Evolutionary conservation across 1,140 invertebrate genomes (phyloP).

Genomic region (Periplaneta americana): DNA sequence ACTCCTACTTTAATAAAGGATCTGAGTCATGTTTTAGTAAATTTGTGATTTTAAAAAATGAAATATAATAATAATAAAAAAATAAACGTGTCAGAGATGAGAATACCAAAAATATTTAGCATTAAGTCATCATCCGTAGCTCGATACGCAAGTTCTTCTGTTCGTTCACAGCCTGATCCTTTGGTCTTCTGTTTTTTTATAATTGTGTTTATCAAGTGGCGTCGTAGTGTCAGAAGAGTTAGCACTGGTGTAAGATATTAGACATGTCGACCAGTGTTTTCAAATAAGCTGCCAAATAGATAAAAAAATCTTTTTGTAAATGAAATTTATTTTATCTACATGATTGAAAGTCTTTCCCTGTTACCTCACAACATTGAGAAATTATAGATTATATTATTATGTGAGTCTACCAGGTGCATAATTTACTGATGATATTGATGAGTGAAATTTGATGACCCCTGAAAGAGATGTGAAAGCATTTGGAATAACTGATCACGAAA

Average conservation of each 20-base stretch:
- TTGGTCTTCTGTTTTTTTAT: neutral
- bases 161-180: neutral
- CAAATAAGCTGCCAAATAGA: constrained; percentile 19
- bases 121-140: neutral
- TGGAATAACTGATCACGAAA: constrained; percentile 1
- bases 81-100: constrained; percentile 2
- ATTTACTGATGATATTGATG: neutral
- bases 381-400: neutral
- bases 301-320: constrained; percentile 17
- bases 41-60: constrained; percentile 5
- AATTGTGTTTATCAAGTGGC: neutral
- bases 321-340: constrained; percentile 22
- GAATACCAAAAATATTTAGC: neutral
- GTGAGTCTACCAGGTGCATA: neutral
- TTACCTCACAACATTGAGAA: neutral
- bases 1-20: neutral
- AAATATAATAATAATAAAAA: neutral
- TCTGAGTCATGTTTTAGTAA: neutral
- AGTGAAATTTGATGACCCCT: neutral
- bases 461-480: neutral
- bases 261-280: neutral
- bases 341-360: neutral
- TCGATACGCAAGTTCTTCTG: neutral
- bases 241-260: neutral
- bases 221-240: neutral